Base-by-base conservation (phyloP, 2,888 invertebrate species). In the Drosophila yooni region DNA sequence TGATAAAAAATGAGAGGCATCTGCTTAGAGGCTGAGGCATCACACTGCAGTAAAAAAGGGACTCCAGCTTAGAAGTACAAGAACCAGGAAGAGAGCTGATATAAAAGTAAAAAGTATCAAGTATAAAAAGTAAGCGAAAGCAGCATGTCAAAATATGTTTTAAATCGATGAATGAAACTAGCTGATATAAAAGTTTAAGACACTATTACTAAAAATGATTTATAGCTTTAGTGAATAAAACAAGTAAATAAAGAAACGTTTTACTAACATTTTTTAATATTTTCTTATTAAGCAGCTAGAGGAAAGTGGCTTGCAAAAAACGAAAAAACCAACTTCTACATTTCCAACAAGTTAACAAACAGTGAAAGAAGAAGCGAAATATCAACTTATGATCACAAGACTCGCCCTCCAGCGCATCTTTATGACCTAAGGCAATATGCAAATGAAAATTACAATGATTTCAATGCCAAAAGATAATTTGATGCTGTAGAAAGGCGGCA, bases 401-500 rank as follows among this genome's bases (percentile, higher is more conserved):
- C 34, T 78, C 33, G 33, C 15, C 21, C 40, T 48, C 25, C 57
- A 73, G 68, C 75, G 67, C 69, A 59, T 31, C 25, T 40, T 40
- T n/a, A 7, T 36, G 43, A 38, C 50, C 34, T 51, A 10, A 54
- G 53, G 69, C 63, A 81, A 78, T 90, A 88, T 90, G 91, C 74
- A 87, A 89, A 83, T 83, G 50, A 10, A 54, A 50, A 59, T 62
- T 51, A 50, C 64, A 74, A 74, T 71, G 61, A 83, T 88, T 84
- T 85, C 70, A 85, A 88, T 88, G 89, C 70, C 71, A 76, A 70
- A 62, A 87, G 89, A 89, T 88, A 89, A 89, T 89, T 89, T 86
- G 89, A 74, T 71, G 81, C 87, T 83, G 90, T 58, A 82, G 91
- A 88, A 88, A 89, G 88, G 82, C 77, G 80, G 64, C 89, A 81